Evolutionary conservation across 2,888 invertebrate species (phyloP), one percentile per base, ranked within the genome.

Genomic region (Ennomos erosarius): DNA sequence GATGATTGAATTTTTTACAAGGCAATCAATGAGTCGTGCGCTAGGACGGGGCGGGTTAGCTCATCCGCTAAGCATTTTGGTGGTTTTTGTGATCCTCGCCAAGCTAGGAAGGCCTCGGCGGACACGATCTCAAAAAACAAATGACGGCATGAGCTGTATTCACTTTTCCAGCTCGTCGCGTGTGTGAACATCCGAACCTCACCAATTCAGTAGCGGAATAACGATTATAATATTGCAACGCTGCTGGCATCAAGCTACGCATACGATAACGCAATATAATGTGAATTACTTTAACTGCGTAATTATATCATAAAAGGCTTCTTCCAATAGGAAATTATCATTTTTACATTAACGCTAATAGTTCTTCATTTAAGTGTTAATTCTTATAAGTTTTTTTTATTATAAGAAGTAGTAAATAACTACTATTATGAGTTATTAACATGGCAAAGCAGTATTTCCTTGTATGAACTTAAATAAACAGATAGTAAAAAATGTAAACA

Each of bases 21-120:
- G 82, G 85, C 83, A 87, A 90, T 88, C 85, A 87, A 88, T 87
- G 88, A 89, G 79, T 91, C 90, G 90, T 90, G 90, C 85, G 78
- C 74, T 81, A 70, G 84, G 81, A 82, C 84, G 85, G 89, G 85
- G 86, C 85, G 84, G 84, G 90, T 90, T 90, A 90, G 89, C 89
- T 91, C 90, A 91, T 90, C 89, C 85, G 87, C 78, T 74, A 86
- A 84, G 82, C 86, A 87, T 90, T 89, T 88, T 83, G 88, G 87
- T 85, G 84, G 87, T 91, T 91, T 91, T 90, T 91, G 87, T 90
- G 86, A 78, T 76, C 70, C 72, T 74, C 76, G 78, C 74, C 71
- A 79, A 72, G 72, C 71, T 80, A 78, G 85, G 90, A 90, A 91
- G 91, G 90, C 84, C 90, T 87, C 83, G 65, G 74, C 67, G 76